Base-by-base conservation (phyloP, 2,113 vertebrate species). In the Deroptyus accipitrinus region DNA sequence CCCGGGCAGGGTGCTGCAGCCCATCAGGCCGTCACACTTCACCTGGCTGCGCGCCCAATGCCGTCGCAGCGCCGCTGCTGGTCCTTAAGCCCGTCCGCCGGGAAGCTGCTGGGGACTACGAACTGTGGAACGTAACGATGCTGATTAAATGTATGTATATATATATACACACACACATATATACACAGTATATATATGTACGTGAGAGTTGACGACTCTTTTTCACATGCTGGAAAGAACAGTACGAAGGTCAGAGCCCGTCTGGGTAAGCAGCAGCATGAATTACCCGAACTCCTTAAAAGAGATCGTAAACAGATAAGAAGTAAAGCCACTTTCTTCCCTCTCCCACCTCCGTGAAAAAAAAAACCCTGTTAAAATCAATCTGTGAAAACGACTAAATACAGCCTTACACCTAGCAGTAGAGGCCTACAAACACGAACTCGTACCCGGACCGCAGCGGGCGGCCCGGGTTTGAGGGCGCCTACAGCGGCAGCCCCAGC, bases 381-480 rank as follows among this genome's bases (percentile, higher is more conserved):
- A 37, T 30, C 33, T 33, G 37, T 7, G 48, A 3, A n/a, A 30
- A 25, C 13, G 5, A 15, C 74, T 20, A 10, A 42, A 30, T 3
- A 11, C 24, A 27, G 10, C 1, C n/a, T 19, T 13, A 6, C 23
- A 24, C 1, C 2, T 3, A 1, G 27, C 5, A 69, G 62, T 5
- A 31, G 22, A 41, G 31, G 19, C 25, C 23, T 28, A 2, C 39
- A 9, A 10, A 11, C 46, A 8, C 2, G 0, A 55, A 16, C 14
- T n/a, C 20, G 33, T 14, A 57, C 33, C 5, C 19, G 8, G 55
- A 33, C 12, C 12, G 55, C 55, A 22, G 55, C 55, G 20, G 55
- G 33, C 33, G 13, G 33, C 19, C 55, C 20, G 19, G 8, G 33
- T 57, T 23, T 23, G 19, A 20, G 13, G 33, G 55, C 13, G 33